Conservation (phyloP, 1,140 invertebrate genomes). For the Tetranychus cinnabarinus region DNA sequence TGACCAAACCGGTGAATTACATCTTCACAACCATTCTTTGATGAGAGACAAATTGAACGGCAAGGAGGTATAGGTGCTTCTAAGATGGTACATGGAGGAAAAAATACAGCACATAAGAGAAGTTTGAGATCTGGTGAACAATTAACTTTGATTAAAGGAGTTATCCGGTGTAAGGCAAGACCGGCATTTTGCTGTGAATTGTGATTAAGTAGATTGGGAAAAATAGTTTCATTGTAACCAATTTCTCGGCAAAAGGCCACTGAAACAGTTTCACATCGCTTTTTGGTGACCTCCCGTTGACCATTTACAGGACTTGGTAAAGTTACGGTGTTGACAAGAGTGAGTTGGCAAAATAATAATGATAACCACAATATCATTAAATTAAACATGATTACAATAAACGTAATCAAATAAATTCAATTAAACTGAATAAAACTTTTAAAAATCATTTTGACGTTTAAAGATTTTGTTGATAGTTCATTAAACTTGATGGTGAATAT, state of each 20-base stretch:
- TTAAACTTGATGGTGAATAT: too few species aligned
- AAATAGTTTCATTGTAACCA: slow-evolving; percentile 80
- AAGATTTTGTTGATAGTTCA: too few species aligned
- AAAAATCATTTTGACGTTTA: too few species aligned
- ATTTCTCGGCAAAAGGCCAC: slow-evolving; percentile 78
- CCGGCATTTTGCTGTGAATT: slow-evolving; percentile 84
- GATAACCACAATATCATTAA: too few species aligned
- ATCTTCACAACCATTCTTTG: slow-evolving; percentile 58
- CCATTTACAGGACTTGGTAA: too few species aligned
- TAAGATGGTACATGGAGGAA: slow-evolving; percentile 80
- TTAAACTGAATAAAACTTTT: too few species aligned
- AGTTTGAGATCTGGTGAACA: slow-evolving; percentile 82
- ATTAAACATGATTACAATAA: too few species aligned
- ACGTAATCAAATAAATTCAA: too few species aligned
- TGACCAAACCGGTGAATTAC: slow-evolving; percentile 82
- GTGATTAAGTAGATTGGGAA: slow-evolving; percentile 81
- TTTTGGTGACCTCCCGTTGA: too few species aligned
- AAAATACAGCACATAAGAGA: slow-evolving; percentile 86
- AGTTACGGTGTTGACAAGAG: too few species aligned
- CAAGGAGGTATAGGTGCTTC: slow-evolving; percentile 76
- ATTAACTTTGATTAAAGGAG: slow-evolving; percentile 80
- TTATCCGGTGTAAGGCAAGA: slow-evolving; percentile 73
- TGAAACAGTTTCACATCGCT: slow-evolving; percentile 63
- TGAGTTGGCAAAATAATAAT: too few species aligned
- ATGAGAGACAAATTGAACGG: slow-evolving; percentile 63